Percentiles rank a stretch among this genome's conserved stretches.
Conservation (phyloP, 2,888 invertebrate genomes). For the Athalia circularis region DNA sequence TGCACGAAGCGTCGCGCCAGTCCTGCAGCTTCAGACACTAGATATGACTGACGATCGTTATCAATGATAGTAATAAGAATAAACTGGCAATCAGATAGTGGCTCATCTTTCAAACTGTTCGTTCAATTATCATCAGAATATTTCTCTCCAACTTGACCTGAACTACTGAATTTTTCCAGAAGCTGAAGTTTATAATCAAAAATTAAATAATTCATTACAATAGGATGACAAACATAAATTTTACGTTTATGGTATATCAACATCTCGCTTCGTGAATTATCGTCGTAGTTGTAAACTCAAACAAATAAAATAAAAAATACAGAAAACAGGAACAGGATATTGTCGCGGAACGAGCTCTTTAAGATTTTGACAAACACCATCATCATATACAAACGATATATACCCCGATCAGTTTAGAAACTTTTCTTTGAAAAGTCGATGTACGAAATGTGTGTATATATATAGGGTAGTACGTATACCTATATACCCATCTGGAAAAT, state of each 20-base stretch:
- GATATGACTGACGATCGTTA: neutral
- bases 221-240: no score
- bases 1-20: neutral
- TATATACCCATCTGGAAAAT: neutral
- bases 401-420: neutral
- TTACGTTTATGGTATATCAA: neutral
- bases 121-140: neutral
- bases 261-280: neutral
- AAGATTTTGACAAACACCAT: constrained; percentile 23
- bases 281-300: neutral
- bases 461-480: neutral
- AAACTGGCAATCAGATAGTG: neutral
- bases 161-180: neutral
- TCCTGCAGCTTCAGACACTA: neutral
- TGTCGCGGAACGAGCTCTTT: neutral
- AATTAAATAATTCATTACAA: no score
- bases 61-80: neutral
- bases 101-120: neutral
- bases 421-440: constrained; percentile 9
- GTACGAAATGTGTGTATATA: neutral
- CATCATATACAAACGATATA: neutral
- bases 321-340: neutral
- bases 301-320: neutral
- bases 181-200: neutral
- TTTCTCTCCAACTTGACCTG: neutral